A percentile compares a stretch with the other conserved stretches of the same genome.
Conservation (phyloP, 2,797 vertebrate species). For the Avahi laniger region DNA sequence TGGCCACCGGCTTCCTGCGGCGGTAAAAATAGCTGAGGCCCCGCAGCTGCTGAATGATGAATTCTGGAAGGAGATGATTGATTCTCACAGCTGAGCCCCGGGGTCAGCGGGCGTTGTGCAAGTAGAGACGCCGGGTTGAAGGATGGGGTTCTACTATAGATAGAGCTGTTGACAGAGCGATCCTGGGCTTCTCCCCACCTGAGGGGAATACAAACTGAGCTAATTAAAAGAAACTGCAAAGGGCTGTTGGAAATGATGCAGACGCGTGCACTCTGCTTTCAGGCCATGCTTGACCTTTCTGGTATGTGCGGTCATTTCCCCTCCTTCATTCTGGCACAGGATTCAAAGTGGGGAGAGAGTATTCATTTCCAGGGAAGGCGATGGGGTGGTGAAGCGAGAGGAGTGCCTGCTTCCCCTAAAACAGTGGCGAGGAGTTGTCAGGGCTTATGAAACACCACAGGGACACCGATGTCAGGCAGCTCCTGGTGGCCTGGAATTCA, state of each 20-base stretch:
- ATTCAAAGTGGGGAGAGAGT: background rate
- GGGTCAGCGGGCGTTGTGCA: conserved; percentile 82
- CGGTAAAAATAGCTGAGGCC: conserved; percentile 85
- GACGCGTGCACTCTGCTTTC: background rate
- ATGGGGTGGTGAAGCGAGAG: background rate
- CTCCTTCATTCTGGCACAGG: background rate
- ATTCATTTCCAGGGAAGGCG: conserved; percentile 38
- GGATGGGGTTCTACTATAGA: conserved; percentile 85
- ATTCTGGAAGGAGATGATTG: conserved; percentile 86
- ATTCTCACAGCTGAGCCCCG: conserved; percentile 87
- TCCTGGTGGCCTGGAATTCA: background rate
- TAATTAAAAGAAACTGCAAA: conserved; percentile 75
- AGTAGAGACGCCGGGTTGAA: conserved; percentile 80
- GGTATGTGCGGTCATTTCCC: background rate
- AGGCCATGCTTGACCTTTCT: background rate
- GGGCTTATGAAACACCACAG: conserved; percentile 70
- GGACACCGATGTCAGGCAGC: conserved; percentile 53
- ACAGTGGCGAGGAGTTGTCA: conserved; percentile 45
- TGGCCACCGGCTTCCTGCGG: conserved; percentile 64
- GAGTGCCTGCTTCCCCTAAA: background rate
- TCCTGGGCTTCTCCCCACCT: conserved; percentile 83
- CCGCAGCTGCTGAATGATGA: conserved; percentile 83
- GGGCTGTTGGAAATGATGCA: background rate
- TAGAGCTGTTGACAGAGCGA: conserved; percentile 88
- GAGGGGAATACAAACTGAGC: conserved; percentile 79